Base-by-base conservation (phyloP, 53 echinoderm and acorn worm species). In the Apostichopus leukothele region DNA sequence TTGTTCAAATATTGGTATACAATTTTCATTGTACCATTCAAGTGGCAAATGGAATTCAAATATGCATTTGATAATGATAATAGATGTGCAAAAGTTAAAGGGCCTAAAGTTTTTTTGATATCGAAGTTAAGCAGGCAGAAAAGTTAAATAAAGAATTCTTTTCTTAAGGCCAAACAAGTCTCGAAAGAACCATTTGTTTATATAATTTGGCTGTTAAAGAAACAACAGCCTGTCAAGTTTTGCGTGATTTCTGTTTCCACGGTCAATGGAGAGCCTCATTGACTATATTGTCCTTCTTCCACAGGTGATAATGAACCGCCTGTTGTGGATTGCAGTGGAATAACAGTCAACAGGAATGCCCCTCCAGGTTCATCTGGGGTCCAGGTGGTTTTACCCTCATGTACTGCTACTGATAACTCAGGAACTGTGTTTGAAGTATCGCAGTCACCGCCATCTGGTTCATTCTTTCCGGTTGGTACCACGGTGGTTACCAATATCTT, bases 401-500 rank as follows among this genome's bases (percentile, higher is more conserved):
- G 80, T 53, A 21, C 54, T 79, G 80, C 80, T 54, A 53, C 80
- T 14, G 57, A 57, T 9, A 79, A 53, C 57, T 53, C 54, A 7
- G 57, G 57, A 16, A n/a, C 80, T 19, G 54, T 79, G 4, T 18
- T n/a, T 53, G n/a, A 52, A 5, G 53, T 79, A 4, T 53, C 53
- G 6, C 80, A 53, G 52, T 18, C 80, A 13, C 80, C 80, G 5
- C 13, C 4, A 5, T 80, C 80, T 20, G 20, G 80, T 6, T 80
- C 80, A 9, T 59, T 52, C 54, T 80, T 80, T 11, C 10, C 80
- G 5, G 1, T 80, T 3, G 80, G 80, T 53, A 18, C 59, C 53
- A 57, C 80, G 0, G 20, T n/a, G 9, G 80, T 80, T 12, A 80
- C 54, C 53, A 80, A 80, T 52, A n/a, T 57, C 53, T 80, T 80